Conservation (phyloP, 2,888 invertebrate species). For the Notocelia uddmanniana region DNA sequence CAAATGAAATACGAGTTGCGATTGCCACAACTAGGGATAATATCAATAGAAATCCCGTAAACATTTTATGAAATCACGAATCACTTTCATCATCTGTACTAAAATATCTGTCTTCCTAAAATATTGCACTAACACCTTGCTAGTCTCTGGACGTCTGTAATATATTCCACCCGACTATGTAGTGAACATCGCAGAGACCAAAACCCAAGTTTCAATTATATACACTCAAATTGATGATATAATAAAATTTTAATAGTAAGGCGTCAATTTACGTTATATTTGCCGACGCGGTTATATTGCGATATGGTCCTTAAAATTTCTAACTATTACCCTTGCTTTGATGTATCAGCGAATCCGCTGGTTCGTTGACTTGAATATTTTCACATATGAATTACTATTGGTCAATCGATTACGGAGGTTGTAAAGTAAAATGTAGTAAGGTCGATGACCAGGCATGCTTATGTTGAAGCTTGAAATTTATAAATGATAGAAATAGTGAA, state of each 20-base stretch:
- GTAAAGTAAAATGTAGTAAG: slow-evolving; percentile 35
- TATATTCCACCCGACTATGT: too few species aligned
- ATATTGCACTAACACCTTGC: too few species aligned
- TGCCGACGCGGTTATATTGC: slow-evolving; percentile 31
- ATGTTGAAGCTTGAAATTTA: slow-evolving; percentile 38
- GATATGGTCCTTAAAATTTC: slow-evolving; percentile 43
- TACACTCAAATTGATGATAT: slow-evolving; percentile 30
- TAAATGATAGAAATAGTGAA: slow-evolving; percentile 44
- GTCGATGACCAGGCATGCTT: slow-evolving; percentile 32
- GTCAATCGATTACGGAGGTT: slow-evolving; percentile 38
- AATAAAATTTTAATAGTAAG: slow-evolving; percentile 34
- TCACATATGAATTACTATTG: slow-evolving; percentile 39
- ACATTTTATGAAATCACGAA: too few species aligned
- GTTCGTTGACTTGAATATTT: slow-evolving; percentile 32
- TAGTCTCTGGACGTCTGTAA: too few species aligned
- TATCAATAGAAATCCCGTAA: too few species aligned
- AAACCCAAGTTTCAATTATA: not conserved
- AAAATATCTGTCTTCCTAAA: too few species aligned
- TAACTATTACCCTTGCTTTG: slow-evolving; percentile 18
- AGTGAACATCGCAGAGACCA: not conserved
- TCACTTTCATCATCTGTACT: too few species aligned
- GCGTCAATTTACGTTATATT: slow-evolving; percentile 35
- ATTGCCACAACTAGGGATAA: too few species aligned
- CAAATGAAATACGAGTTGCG: too few species aligned
- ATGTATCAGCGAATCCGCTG: slow-evolving; percentile 29